Conservation (phyloP, 2,797 vertebrate species). For the Microcaecilia unicolor region DNA sequence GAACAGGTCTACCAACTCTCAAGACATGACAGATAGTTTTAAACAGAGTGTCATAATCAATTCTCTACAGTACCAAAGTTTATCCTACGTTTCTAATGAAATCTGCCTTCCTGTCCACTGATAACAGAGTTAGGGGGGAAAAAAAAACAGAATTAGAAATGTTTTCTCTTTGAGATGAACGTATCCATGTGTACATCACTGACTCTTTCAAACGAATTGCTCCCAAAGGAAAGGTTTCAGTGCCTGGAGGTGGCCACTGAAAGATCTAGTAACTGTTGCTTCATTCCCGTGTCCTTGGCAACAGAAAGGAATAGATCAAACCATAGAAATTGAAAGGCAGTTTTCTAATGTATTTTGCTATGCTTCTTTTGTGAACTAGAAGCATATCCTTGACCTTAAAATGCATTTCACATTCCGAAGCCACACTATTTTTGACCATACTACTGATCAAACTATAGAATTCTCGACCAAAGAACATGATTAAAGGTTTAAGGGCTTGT, state of each 20-base stretch:
- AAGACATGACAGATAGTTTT: conserved; percentile 7
- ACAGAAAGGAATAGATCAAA: background rate
- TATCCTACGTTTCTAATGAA: background rate
- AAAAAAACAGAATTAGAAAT: too few relatives aligned
- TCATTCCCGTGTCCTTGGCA: background rate
- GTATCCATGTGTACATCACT: background rate
- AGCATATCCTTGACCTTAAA: too few relatives aligned
- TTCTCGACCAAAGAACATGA: too few relatives aligned
- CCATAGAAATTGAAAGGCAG: background rate
- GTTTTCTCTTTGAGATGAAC: conserved; percentile 13
- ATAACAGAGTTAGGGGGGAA: too few relatives aligned
- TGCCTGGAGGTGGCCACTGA: background rate
- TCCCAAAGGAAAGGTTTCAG: background rate
- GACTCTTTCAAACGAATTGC: conserved; percentile 5
- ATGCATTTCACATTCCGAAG: too few relatives aligned
- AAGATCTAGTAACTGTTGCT: background rate
- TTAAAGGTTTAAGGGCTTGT: too few relatives aligned
- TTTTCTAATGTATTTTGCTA: too few relatives aligned
- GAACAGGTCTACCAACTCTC: conserved; percentile 29
- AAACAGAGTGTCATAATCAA: conserved; percentile 21
- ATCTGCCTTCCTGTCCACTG: conserved; percentile 12
- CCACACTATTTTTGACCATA: too few relatives aligned
- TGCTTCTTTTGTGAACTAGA: too few relatives aligned
- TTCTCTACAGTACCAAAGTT: conserved; percentile 6
- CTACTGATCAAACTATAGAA: too few relatives aligned